Evolutionary conservation across 2,113 vertebrate species (phyloP).

Genomic region (Drymodes brunneopygia): DNA sequence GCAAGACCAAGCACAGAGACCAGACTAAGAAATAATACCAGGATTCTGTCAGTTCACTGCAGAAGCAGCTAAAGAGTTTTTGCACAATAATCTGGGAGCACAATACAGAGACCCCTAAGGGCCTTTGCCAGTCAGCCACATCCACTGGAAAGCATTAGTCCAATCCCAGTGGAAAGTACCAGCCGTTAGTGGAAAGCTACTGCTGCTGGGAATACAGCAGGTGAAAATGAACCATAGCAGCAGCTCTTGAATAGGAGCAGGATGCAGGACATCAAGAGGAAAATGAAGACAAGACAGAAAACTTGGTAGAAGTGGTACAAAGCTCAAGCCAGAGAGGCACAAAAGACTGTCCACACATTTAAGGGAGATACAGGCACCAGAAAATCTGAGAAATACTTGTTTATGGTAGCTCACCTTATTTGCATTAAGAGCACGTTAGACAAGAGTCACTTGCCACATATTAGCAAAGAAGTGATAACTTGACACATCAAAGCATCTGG

Average conservation of each 20-base stretch:
- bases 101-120: background rate
- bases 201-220: background rate
- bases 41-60: background rate
- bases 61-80: background rate
- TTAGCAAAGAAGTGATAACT: background rate
- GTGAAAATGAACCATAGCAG: background rate
- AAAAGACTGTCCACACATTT: accelerated
- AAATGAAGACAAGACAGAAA: background rate
- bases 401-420: background rate
- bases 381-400: background rate
- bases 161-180: background rate
- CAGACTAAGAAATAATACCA: background rate
- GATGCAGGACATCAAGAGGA: background rate
- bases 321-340: background rate
- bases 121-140: background rate
- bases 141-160: background rate
- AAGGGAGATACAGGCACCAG: background rate
- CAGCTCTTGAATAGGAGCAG: background rate
- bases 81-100: background rate
- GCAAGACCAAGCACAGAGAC: background rate
- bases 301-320: background rate
- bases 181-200: background rate
- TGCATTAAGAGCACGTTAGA: background rate
- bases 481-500: background rate
- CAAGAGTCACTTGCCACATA: background rate